Conservation (phyloP, 2,888 invertebrate species). For the Tetranychus piercei region DNA sequence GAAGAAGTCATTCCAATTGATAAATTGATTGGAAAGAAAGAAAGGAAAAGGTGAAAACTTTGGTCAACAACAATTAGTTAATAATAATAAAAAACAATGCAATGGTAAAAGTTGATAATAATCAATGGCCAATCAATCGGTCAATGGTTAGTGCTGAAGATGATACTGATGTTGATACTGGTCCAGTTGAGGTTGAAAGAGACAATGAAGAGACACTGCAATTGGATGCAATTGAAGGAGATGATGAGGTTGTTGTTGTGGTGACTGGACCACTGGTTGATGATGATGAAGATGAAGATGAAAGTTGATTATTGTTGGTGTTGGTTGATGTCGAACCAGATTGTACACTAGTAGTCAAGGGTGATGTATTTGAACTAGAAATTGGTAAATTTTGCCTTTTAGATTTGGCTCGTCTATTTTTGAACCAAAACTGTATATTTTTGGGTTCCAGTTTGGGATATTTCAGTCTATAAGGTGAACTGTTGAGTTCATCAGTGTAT, state of each 20-base stretch:
- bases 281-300: background rate
- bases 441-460: slow-evolving; percentile 96
- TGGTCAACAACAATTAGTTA: slow-evolving; percentile 1
- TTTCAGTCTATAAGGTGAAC: slow-evolving; percentile 46
- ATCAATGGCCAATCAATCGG: slow-evolving; percentile 21
- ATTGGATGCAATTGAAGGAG: background rate
- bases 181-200: background rate
- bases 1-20: background rate
- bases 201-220: background rate
- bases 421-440: slow-evolving; percentile 99
- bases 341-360: background rate
- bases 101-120: background rate
- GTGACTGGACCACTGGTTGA: background rate
- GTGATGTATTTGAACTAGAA: background rate
- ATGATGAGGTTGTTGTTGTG: background rate
- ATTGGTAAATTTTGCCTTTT: slow-evolving; percentile 56
- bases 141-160: slow-evolving; percentile 21
- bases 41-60: background rate
- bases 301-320: background rate
- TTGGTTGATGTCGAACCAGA: background rate
- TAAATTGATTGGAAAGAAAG: background rate
- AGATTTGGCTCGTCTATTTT: slow-evolving; percentile 92
- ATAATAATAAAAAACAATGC: background rate
- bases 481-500: slow-evolving; percentile 32
- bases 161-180: background rate